Conservation (phyloP, 2,797 vertebrate species). For the Hylomyscus alleni region DNA sequence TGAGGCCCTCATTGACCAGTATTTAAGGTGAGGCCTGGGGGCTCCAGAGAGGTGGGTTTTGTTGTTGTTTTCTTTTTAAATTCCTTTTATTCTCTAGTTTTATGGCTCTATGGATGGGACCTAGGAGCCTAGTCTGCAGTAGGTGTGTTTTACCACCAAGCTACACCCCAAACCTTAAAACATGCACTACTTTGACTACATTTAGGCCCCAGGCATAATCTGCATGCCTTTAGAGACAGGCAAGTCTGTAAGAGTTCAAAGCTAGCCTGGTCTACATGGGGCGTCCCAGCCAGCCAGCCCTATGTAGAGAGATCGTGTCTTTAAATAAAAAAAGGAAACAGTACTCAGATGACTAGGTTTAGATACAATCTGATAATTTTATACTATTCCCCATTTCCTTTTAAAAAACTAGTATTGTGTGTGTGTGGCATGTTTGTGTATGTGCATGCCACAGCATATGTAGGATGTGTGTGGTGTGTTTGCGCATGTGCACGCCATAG, state of each 20-base stretch:
- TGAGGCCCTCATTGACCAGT: conserved; percentile 92
- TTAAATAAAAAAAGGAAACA: background rate
- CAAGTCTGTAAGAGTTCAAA: background rate
- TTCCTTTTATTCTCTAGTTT: background rate
- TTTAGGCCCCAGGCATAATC: background rate
- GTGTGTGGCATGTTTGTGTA: background rate
- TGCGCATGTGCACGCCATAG: background rate
- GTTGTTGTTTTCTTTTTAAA: background rate
- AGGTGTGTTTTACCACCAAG: background rate
- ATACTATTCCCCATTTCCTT: background rate
- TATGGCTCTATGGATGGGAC: background rate
- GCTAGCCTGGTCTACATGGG: background rate
- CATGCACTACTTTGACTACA: background rate
- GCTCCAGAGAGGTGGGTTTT: background rate
- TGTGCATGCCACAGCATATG: background rate
- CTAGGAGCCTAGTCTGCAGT: background rate
- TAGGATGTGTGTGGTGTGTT: background rate
- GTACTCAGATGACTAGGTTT: background rate
- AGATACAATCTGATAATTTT: background rate
- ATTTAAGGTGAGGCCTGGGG: conserved; percentile 89
- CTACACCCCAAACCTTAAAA: too few species aligned
- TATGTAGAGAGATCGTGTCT: background rate
- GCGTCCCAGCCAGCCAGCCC: background rate
- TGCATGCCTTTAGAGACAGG: background rate
- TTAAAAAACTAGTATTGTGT: background rate